Evolutionary conservation across 2,113 vertebrate species (phyloP).

Genomic region (Leucoraja erinaceus): DNA sequence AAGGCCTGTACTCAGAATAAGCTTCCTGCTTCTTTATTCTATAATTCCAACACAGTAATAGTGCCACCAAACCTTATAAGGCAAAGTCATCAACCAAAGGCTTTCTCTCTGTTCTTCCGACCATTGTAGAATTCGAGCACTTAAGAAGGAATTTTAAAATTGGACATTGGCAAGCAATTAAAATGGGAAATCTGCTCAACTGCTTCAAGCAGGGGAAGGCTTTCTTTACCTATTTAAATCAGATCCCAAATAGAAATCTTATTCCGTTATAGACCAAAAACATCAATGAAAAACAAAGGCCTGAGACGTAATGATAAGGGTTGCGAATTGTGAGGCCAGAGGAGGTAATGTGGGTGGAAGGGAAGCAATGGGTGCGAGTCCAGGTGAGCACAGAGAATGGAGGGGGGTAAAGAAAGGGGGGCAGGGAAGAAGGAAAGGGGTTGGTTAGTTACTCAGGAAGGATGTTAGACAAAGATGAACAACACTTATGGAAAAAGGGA

Average conservation of each 20-base stretch:
- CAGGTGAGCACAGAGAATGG: too few species aligned
- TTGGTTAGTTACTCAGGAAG: too few species aligned
- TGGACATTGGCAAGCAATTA: neutral
- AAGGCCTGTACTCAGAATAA: conserved; percentile 54
- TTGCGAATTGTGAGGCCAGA: too few species aligned
- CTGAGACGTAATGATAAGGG: too few species aligned
- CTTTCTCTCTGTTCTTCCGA: neutral
- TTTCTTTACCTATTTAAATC: neutral
- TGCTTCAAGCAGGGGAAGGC: neutral
- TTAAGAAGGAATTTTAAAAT: neutral
- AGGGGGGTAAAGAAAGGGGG: too few species aligned
- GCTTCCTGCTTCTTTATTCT: conserved; percentile 43
- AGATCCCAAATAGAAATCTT: neutral
- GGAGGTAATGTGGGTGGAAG: too few species aligned
- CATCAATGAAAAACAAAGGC: too few species aligned
- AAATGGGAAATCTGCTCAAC: neutral
- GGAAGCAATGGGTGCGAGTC: neutral
- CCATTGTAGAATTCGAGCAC: neutral
- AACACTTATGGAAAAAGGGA: too few species aligned
- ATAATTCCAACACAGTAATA: conserved; percentile 13
- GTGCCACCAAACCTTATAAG: neutral
- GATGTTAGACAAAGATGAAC: too few species aligned
- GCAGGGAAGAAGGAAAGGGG: too few species aligned
- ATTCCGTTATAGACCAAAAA: too few species aligned
- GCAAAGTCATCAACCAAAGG: neutral